Evolutionary conservation across 1,140 invertebrate species (phyloP).

Genomic region (Meloidogyne floridensis): DNA sequence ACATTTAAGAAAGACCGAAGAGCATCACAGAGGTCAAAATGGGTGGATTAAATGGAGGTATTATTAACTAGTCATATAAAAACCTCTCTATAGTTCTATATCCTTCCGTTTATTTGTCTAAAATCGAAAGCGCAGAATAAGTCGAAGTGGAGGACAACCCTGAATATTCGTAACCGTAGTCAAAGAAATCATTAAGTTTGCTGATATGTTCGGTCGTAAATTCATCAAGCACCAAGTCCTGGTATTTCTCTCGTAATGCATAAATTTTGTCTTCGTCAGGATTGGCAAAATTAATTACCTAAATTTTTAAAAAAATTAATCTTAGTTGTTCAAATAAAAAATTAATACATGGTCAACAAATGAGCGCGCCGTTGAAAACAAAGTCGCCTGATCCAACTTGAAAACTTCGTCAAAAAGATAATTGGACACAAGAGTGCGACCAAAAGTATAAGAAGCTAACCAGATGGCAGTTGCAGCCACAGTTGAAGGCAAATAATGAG

Average conservation of each 20-base stretch:
- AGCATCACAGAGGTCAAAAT: no score
- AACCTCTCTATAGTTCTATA: no score
- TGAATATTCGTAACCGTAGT: background rate
- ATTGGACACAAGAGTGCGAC: conserved; percentile 10
- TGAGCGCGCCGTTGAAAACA: conserved; percentile 11
- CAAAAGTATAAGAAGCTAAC: conserved; percentile 15
- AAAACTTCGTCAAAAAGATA: conserved; percentile 28
- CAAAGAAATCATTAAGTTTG: conserved; percentile 15
- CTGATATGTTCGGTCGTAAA: conserved; percentile 19
- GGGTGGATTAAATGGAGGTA: no score
- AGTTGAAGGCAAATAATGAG: conserved; percentile 32
- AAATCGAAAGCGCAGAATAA: no score
- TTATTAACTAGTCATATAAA: no score
- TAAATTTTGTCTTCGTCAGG: conserved; percentile 7
- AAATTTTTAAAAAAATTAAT: background rate
- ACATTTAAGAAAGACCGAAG: no score
- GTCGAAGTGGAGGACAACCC: no score
- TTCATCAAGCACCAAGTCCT: conserved; percentile 5
- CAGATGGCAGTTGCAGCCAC: conserved; percentile 29
- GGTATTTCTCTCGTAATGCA: conserved; percentile 36
- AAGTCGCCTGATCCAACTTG: conserved; percentile 3
- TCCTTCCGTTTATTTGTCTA: no score
- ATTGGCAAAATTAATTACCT: conserved; percentile 33
- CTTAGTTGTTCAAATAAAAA: background rate
- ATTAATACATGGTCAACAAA: conserved; percentile 24